Evolutionary conservation across 1,140 invertebrate species (phyloP), one percentile per base, ranked within the genome.

Genomic region (Drosophila eugracilis): DNA sequence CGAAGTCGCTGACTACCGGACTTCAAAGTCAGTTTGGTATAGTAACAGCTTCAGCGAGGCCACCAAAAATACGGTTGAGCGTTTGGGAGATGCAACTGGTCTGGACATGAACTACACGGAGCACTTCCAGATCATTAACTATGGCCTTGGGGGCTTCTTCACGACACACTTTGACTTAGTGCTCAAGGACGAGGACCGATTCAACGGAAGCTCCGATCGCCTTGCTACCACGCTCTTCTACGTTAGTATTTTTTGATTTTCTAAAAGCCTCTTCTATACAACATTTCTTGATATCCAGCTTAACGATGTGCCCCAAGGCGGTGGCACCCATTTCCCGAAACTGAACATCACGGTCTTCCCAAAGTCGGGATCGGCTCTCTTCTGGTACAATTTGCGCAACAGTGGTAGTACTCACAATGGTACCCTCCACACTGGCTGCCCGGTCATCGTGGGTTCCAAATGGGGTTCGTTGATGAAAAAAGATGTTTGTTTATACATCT

Each of bases 341-440:
- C 93, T 98, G 42, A 96, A 95, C 17, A 92, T 97, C 37, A 94
- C 96, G 39, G 92, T 99, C n/a, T 96, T 95, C 92, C 98, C 98
- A 0, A 94, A 94, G 88, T 97, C 97, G 91, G 96, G 97, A 4
- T 94, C 96, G 15, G 98, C 97, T 19, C 96, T 97, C 2, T 98
- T 98, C 92, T 99, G 98, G 98, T 95, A 96, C 89, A 99, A 99
- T 93, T 92, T 99, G 60, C 94, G 97, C 90, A 94, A 95, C 17
- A 97, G 94, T 86, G 98, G 98, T 9, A 96, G 98, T 72, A 97
- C 97, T n/a, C 97, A 99, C 93, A 94, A 95, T 55, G 92, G 94
- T 70, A 99, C 98, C 1, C 92, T 97, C 50, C 98, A 99, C 93
- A 97, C 97, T 9, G 98, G 97, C 17, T 99, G 98, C 92, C 98